Percentiles rank a stretch among this genome's conserved stretches.
Evolutionary conservation across 2,888 invertebrate genomes (phyloP).

Genomic region (Chelonus formosanus): DNA sequence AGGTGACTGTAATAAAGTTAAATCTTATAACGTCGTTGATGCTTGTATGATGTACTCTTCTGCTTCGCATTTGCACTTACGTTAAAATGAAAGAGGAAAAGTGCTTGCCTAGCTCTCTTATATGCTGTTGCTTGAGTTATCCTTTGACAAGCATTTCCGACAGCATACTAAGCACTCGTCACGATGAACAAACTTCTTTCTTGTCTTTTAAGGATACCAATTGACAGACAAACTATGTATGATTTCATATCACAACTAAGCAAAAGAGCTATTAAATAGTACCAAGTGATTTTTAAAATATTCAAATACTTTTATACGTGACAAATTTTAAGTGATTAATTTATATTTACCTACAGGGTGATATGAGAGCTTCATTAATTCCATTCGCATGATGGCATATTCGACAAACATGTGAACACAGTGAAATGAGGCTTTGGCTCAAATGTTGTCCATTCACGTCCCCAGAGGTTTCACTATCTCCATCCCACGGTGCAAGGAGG

Average conservation of each 20-base stretch:
- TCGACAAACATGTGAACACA: conserved; percentile 72
- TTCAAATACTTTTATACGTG: not conserved
- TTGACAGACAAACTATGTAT: too few relatives aligned
- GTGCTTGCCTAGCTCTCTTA: conserved; percentile 8
- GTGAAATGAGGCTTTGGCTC: conserved; percentile 58
- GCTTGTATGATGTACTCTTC: too few relatives aligned
- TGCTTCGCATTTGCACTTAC: conserved; percentile 2
- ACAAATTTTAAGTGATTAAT: too few relatives aligned
- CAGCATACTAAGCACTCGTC: too few relatives aligned
- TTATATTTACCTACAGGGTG: conserved; percentile 66
- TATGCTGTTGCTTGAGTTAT: not conserved
- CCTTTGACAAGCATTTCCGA: too few relatives aligned
- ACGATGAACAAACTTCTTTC: too few relatives aligned
- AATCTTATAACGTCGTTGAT: conserved; percentile 15
- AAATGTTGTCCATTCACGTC: conserved; percentile 3
- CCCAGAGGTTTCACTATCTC: conserved; percentile 23
- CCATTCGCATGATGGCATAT: conserved; percentile 67
- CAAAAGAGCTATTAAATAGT: too few relatives aligned
- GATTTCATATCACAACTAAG: too few relatives aligned
- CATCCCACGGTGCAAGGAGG: not conserved
- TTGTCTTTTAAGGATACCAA: too few relatives aligned
- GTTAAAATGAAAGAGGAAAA: conserved; percentile 6
- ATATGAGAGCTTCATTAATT: conserved; percentile 68
- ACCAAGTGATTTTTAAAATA: not conserved
- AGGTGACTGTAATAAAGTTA: conserved; percentile 15